phyloP scores from a whole-genome alignment of 2,888 invertebrate genomes.

The Caenorhabditis angaria region DNA sequence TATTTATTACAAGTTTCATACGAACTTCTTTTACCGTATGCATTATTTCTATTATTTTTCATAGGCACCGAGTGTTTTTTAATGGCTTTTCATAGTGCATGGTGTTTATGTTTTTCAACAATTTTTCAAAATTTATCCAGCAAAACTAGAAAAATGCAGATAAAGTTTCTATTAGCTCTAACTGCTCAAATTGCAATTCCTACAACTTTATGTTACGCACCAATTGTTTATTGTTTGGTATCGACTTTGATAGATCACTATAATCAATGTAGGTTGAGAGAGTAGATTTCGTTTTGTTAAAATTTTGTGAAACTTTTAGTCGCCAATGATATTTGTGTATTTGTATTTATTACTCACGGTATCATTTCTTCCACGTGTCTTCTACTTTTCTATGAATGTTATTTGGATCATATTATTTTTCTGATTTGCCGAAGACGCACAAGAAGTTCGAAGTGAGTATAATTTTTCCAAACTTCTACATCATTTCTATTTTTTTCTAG shows the following conservation, averaged over 20 bases:
- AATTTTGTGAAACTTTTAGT: constrained; percentile 15
- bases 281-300: not conserved
- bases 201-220: constrained; percentile 21
- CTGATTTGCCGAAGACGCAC: not conserved
- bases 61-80: constrained; percentile 21
- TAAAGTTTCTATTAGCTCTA: constrained; percentile 26
- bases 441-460: not conserved
- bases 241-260: constrained; percentile 25
- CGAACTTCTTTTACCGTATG: constrained; percentile 10
- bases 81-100: constrained; percentile 24
- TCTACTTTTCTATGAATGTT: constrained; percentile 23
- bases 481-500: not conserved
- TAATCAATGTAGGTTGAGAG: constrained; percentile 30
- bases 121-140: constrained; percentile 18
- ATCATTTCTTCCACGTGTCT: constrained; percentile 18
- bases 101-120: constrained; percentile 24
- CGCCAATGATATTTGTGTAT: constrained; percentile 26
- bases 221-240: constrained; percentile 17
- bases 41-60: constrained; percentile 15
- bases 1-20: constrained; percentile 10
- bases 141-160: constrained; percentile 27
- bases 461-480: not conserved
- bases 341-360: constrained; percentile 22
- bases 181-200: constrained; percentile 27
- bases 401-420: constrained; percentile 9